A percentile compares a stretch with the other conserved stretches of the same genome.
These are phyloP conservation scores for Hemiscyllium ocellatum DNA, from an alignment of 2,113 vertebrate species.

Conservation along the genomic window DNA sequence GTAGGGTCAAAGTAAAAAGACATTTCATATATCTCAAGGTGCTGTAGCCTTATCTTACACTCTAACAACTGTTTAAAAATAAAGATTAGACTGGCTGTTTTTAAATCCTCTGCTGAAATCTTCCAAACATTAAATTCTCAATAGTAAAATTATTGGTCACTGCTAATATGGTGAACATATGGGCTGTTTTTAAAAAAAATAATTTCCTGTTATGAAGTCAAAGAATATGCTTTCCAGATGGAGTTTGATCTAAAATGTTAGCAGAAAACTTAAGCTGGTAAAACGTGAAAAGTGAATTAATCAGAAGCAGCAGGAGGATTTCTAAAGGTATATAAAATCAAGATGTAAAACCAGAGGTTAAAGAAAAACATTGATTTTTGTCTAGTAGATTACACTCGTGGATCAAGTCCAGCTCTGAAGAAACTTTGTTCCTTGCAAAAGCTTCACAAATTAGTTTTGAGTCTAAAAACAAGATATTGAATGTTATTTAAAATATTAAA, in stretches of 20 bases:
- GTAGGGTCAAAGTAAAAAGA: neutral
- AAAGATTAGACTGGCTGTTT: neutral
- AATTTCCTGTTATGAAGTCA: slow-evolving; percentile 26
- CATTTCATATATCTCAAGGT: too few species aligned
- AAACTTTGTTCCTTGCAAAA: neutral
- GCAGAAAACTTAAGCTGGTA: neutral
- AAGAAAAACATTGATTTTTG: neutral
- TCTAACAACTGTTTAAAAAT: neutral
- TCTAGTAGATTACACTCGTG: neutral
- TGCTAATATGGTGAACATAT: slow-evolving; percentile 26
- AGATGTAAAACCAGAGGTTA: neutral
- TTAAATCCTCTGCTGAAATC: slow-evolving; percentile 4
- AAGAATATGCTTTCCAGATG: slow-evolving; percentile 22
- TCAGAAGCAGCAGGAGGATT: neutral
- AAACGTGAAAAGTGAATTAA: slow-evolving; percentile 17
- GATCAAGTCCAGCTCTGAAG: neutral
- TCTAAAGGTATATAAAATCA: neutral
- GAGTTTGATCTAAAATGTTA: slow-evolving; percentile 10
- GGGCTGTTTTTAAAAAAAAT: neutral
- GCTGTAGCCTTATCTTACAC: neutral
- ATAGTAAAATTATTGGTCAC: slow-evolving; percentile 11
- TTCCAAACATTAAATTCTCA: neutral
- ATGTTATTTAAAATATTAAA: neutral
- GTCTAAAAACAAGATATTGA: neutral
- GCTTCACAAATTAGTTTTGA: neutral